Evolutionary conservation across 2,888 invertebrate genomes (phyloP), one percentile per base, ranked within the genome.

Genomic region (Exephanes ischioxanthus): DNA sequence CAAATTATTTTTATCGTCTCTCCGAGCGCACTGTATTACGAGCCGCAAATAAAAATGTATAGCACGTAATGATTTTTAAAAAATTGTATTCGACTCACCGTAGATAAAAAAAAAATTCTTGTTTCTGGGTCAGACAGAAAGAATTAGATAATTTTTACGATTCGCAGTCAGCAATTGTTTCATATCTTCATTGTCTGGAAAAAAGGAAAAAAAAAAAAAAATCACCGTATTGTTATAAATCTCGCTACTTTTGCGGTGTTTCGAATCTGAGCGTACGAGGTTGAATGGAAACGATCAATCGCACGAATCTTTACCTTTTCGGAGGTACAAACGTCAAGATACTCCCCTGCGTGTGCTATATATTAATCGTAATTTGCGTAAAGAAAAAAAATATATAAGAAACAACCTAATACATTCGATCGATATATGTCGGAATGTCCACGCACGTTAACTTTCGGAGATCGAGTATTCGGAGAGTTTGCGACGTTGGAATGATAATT

Each of bases 311-410:
- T 63, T 85, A 85, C 85, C 85, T 85, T 83, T 80, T 76, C 70
- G 85, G 67, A 76, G 79, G 76, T 41, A 71, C 58, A 85, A 85
- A 78, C 78, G 85, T 85, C 82, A 75, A 78, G 66, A 53, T 82
- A 41, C 66, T 58, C 76, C 51, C 71, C 48, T 37, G 33, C 48
- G 22, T 72, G 37, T 16, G 30, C 75, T 75, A 80, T 76, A 76
- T 81, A 58, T 41, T 70, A 70, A 71, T 53, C 61, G 41, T 67
- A 41, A 72, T 80, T 33, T 51, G 63, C 66, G 68, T 30, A 63
- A 63, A 33, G 16, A 30, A 63, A 63, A 63, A 63, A 33, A 63
- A 41, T 2, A 41, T 41, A 41, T 11, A 41, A 41, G 41, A 2
- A 41, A 66, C 55, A 19, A 66, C 45, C n/a, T 33, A 67, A 68